Base-by-base conservation (phyloP, 92 coral and sea anemone genomes). In the Phymanthus crucifer region DNA sequence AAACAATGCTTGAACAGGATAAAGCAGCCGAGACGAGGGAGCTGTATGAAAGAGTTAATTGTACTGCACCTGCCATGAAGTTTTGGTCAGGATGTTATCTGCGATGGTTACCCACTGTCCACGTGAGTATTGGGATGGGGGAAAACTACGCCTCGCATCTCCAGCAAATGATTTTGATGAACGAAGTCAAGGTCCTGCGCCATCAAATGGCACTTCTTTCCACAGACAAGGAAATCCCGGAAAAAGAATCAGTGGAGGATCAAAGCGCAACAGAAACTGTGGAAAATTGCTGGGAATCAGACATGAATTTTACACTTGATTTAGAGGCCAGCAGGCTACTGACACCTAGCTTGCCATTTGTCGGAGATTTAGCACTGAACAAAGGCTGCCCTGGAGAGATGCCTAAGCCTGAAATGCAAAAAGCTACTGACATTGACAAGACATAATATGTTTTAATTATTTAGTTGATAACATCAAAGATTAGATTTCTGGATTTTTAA, bases 151-250 rank as follows among this genome's bases (percentile, higher is more conserved):
- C 98, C 0, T 75, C 72, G 13, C 97, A 95, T 73, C 80, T 93
- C n/a, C 99, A 95, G 80, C 99, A 95, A 66, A 93, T 95, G 99
- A 90, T 95, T 67, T 78, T 95, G 57, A 88, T 93, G 86, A 95
- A 87, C 73, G 93, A 95, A 82, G 82, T 95, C 33, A 91, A 88
- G 83, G 85, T 87, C 8, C 85, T 93, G 72, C 92, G 90, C 32
- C 95, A 87, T 72, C 97, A 94, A 34, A 77, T 89, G 82, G 93
- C 98, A 3, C 84, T 90, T 34, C 81, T 91, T 32, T 77, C 70
- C 47, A 80, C 83, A 37, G 92, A 88, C 38, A 56, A 56, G 35
- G 75, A 67, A 81, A 71, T 71, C 46, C 73, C 72, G 18, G 85
- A 77, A 12, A 79, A 58, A 9, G 76, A 74, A 31, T 86, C 72